These are phyloP conservation scores for Cirrhinus mrigala DNA, from an alignment of 2,797 vertebrate species.

Conservation along the genomic window DNA sequence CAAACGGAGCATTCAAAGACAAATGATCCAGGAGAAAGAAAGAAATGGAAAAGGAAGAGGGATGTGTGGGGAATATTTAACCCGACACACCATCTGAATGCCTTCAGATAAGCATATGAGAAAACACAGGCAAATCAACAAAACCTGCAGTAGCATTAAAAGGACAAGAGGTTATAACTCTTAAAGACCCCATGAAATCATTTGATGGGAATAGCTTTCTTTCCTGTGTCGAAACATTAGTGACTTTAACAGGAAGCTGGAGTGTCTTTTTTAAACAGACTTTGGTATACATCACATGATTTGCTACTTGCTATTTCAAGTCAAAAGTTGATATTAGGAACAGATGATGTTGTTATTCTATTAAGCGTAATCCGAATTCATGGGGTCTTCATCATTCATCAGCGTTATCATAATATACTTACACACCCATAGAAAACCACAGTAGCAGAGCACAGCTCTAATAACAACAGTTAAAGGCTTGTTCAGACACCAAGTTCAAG, in stretches of 20 bases:
- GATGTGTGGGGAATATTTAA: conserved; percentile 55
- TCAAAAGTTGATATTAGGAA: background rate
- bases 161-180: conserved; percentile 35
- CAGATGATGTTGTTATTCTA: background rate
- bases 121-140: conserved; percentile 39
- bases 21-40: background rate
- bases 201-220: background rate
- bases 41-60: conserved; percentile 39
- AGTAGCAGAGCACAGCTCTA: conserved; percentile 3
- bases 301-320: background rate
- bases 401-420: background rate
- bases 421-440: conserved; percentile 20
- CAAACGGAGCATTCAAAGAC: background rate
- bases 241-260: conserved; percentile 1
- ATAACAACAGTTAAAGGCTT: conserved; percentile 30
- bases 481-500: conserved; percentile 24
- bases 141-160: conserved; percentile 34
- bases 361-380: conserved; percentile 10
- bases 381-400: conserved; percentile 33
- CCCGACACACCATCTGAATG: conserved; percentile 28
- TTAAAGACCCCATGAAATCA: conserved; percentile 40
- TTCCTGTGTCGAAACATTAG: background rate
- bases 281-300: background rate
- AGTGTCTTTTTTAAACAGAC: background rate
- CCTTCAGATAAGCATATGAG: conserved; percentile 49